phyloP scores from a whole-genome alignment of 2,888 invertebrate genomes.

The Drosophila formosana region DNA sequence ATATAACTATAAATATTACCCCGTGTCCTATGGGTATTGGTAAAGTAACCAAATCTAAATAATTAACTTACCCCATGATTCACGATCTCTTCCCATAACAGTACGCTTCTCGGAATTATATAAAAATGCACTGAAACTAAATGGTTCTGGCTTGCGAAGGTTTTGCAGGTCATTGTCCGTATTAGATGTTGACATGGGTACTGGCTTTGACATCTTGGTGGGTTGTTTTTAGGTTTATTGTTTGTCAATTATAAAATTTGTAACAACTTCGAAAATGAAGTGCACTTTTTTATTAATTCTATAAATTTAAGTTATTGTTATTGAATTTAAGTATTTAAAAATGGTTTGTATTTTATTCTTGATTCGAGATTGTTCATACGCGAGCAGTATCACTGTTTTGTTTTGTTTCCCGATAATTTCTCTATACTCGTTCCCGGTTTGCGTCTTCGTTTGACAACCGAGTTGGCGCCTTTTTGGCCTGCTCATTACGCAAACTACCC shows the following conservation, averaged over 20 bases:
- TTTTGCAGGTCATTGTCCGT: slow-evolving; percentile 78
- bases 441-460: background rate
- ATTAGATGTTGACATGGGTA: slow-evolving; percentile 69
- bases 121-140: slow-evolving; percentile 82
- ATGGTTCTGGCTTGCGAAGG: slow-evolving; percentile 81
- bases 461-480: slow-evolving; percentile 72
- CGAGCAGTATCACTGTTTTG: slow-evolving; percentile 43
- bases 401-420: slow-evolving; percentile 41
- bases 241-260: slow-evolving; percentile 19
- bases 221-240: slow-evolving; percentile 29
- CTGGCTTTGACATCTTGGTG: slow-evolving; percentile 82
- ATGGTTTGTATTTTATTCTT: background rate
- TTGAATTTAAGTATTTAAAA: too few relatives aligned
- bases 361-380: background rate
- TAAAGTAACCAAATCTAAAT: background rate
- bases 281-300: background rate
- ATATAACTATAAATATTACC: background rate
- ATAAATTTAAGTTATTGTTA: background rate
- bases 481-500: slow-evolving; percentile 21
- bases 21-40: background rate
- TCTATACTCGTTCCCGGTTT: slow-evolving; percentile 42
- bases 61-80: slow-evolving; percentile 89
- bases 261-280: slow-evolving; percentile 32
- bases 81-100: slow-evolving; percentile 87
- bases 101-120: slow-evolving; percentile 88